Evolutionary conservation across 2,113 vertebrate genomes (phyloP), one percentile per base, ranked within the genome.

Genomic region (Paradisaea rubra): DNA sequence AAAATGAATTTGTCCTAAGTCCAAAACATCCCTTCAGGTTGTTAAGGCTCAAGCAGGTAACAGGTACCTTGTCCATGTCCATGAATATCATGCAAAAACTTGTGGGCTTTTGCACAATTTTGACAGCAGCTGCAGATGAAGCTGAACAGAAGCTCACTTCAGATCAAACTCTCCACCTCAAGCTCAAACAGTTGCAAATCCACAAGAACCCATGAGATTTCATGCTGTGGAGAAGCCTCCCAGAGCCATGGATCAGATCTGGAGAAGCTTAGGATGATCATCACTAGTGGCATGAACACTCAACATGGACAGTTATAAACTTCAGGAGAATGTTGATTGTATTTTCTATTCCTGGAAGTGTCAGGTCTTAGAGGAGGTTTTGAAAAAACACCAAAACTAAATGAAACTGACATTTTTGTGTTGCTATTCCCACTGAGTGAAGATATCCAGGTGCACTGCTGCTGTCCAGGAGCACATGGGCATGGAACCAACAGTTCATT

Each of bases 241-340:
- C n/a, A 50, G 31, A 80, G 49, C 27, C n/a, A 44, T 9, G 30
- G 41, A 45, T 81, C 53, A 77, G 30, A 24, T 66, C 64, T 70
- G 27, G 45, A 76, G 53, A 82, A 79, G 42, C 8, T 63, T 15
- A 42, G n/a, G 31, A 37, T 49, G n/a, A 53, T 23, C 69, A 64
- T 8, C 35, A 24, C 52, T 18, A 20, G 10, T 12, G 44, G 15
- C 30, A 59, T 19, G 24, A 49, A 28, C 24, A 47, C 15, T 23
- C 22, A 50, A 24, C 17, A 15, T 0, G 0, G 10, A 18, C 13
- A 53, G 33, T 47, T 82, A 63, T 14, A 78, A 83, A 72, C 33
- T 35, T 6, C 28, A 57, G 33, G 11, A 59, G 37, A 85, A 82
- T 5, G 10, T 13, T 57, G 54, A 53, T 37, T 3, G 0, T 35